Evolutionary conservation across 2,888 invertebrate species (phyloP).

Genomic region (Lochmaea crataegi): DNA sequence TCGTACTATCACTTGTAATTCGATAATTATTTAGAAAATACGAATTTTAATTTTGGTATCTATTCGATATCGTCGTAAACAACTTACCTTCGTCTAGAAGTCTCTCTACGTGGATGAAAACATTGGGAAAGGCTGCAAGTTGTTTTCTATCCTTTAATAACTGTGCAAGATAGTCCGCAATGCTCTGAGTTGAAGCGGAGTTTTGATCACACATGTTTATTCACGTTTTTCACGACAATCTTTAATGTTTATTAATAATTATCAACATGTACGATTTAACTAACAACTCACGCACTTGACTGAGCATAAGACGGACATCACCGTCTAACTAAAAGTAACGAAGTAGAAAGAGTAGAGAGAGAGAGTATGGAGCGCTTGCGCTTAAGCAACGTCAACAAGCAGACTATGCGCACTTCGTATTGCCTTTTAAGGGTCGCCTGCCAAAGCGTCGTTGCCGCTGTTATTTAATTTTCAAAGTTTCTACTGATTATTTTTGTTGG

Average conservation of each 20-base stretch:
- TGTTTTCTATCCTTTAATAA: slow-evolving; percentile 99
- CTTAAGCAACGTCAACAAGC: slow-evolving; percentile 44
- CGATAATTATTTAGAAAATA: slow-evolving; percentile 36
- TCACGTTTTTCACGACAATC: slow-evolving; percentile 36
- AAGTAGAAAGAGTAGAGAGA: slow-evolving; percentile 18
- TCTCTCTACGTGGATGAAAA: slow-evolving; percentile 99
- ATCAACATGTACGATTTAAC: slow-evolving; percentile 41
- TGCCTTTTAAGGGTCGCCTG: slow-evolving; percentile 51
- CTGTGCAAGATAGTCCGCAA: slow-evolving; percentile 99
- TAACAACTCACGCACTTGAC: slow-evolving; percentile 47
- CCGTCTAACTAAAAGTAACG: slow-evolving; percentile 32
- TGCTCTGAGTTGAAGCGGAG: slow-evolving; percentile 85
- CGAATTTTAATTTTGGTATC: slow-evolving; percentile 22
- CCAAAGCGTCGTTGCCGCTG: slow-evolving; percentile 27
- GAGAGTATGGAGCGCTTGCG: slow-evolving; percentile 46
- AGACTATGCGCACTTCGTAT: slow-evolving; percentile 54
- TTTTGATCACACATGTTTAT: slow-evolving; percentile 63
- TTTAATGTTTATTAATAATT: slow-evolving; percentile 40
- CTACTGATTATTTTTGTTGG: neutral
- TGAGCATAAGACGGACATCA: slow-evolving; percentile 42
- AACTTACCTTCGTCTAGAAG: slow-evolving; percentile 96
- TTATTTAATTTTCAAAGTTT: slow-evolving; percentile 5
- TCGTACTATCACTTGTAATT: slow-evolving; percentile 51
- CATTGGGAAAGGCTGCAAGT: slow-evolving; percentile 98
- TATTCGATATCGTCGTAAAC: slow-evolving; percentile 15